Base-by-base conservation (phyloP, 1,140 invertebrate genomes). In the Cyphomyrmex costatus region DNA sequence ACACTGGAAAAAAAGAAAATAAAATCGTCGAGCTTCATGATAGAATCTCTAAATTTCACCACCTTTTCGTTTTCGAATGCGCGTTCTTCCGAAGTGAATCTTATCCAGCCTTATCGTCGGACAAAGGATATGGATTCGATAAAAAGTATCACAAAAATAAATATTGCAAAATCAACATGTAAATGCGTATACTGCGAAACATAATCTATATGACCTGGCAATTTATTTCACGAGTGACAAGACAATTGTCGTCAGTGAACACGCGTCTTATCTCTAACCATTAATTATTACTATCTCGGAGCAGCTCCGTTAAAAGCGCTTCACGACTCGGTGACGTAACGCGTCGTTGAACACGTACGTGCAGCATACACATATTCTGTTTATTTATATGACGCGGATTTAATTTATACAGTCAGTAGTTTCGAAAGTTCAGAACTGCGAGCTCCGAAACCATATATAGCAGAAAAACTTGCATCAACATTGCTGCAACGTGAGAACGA, bases 1-100 rank as follows among this genome's bases (percentile, higher is more conserved):
- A 87, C 89, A 86, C 94, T 95, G 94, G 42, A 93, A 93, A 91
- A 94, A 42, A 93, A 93, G 91, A 93, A 92, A 92, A 79, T 70
- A 84, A 92, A 89, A 78, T 87, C 46, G 68, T 73, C 24, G 49
- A 76, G 87, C 51, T 73, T 83, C 79, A 78, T 76, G 86, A 77
- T 46, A 86, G 74, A 27, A 12, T 21, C 36, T 46, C 21, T 42
- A 42, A 76, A 16, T 1, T 56, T n/a, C 27, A 24, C 58, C 19
- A 24, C 10, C 27, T 65, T 60, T 14, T 8, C 7, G 16, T 56
- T 60, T 63, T 33, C 42, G 24, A 10, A 12, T 21, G 66, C 36
- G 19, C 49, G 24, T 49, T 30, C 65, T 60, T 21, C 30, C 36
- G 10, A 42, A 42, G 36, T 42, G 36, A 10, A 42, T 12, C 36